Conservation (phyloP, 2,797 vertebrate species). For the Poeciliopsis presidionis region DNA sequence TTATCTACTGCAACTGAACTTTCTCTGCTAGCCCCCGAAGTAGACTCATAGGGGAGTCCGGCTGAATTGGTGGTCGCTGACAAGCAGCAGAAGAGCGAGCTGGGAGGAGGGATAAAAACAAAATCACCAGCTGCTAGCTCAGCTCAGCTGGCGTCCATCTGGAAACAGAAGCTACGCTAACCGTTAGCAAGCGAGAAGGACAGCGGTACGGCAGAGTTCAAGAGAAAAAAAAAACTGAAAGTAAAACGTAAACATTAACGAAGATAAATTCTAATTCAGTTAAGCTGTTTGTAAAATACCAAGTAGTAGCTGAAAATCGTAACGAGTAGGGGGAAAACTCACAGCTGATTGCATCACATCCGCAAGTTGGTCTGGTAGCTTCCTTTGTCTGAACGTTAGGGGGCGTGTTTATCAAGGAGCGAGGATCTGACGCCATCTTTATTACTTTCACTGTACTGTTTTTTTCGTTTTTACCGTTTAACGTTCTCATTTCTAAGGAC, state of each 20-base stretch:
- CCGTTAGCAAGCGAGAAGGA: slow-evolving; percentile 20
- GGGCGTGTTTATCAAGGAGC: not conserved
- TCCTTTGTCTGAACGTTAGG: not conserved
- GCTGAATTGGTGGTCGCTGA: not conserved
- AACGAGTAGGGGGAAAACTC: slow-evolving; percentile 19
- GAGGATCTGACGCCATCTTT: no score
- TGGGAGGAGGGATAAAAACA: not conserved
- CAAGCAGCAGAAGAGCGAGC: not conserved
- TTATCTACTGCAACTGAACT: slow-evolving; percentile 9
- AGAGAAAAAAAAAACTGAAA: not conserved
- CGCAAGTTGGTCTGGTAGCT: slow-evolving; percentile 28
- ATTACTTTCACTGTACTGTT: no score
- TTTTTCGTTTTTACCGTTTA: not conserved
- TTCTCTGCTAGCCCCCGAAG: slow-evolving; percentile 30
- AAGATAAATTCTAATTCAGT: not conserved
- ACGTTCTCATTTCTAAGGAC: not conserved
- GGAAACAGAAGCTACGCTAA: slow-evolving; percentile 20
- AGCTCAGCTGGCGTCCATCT: not conserved
- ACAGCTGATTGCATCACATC: slow-evolving; percentile 54
- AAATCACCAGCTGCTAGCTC: slow-evolving; percentile 14
- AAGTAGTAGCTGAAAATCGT: not conserved
- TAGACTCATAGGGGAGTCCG: slow-evolving; percentile 10
- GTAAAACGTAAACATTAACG: not conserved
- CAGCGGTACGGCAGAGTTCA: not conserved
- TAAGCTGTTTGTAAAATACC: rapidly evolving